These are phyloP conservation scores for Enteromius viviparus DNA, from an alignment of 2,797 vertebrate species.

Conservation along the genomic window DNA sequence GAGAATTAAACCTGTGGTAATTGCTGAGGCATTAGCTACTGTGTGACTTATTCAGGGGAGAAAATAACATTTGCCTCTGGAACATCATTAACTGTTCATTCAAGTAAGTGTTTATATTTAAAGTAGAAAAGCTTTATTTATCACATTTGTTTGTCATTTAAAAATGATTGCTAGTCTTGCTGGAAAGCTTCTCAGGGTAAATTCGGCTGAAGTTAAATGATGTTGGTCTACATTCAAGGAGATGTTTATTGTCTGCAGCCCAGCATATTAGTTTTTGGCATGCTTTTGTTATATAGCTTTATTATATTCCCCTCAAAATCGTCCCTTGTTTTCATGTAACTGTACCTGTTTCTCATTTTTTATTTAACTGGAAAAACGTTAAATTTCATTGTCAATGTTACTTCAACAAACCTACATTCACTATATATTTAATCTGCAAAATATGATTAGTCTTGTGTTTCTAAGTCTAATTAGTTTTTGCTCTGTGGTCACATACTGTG, in stretches of 20 bases:
- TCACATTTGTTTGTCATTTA: not conserved
- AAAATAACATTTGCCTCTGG: constrained; percentile 33
- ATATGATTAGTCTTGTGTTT: not conserved
- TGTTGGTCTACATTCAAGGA: not conserved
- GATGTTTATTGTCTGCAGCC: not conserved
- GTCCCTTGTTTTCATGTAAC: not conserved
- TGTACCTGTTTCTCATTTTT: not conserved
- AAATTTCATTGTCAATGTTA: not conserved
- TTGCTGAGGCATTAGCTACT: constrained; percentile 11
- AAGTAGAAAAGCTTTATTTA: not conserved
- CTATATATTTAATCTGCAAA: not conserved
- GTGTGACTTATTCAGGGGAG: constrained; percentile 31
- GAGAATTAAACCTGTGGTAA: not conserved
- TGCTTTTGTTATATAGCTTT: not conserved
- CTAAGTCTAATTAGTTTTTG: constrained; percentile 24
- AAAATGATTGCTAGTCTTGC: not conserved
- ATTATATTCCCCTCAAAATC: not conserved
- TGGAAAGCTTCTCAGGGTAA: not conserved
- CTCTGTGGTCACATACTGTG: constrained; percentile 30
- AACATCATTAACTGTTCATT: constrained; percentile 24
- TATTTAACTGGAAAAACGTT: not conserved
- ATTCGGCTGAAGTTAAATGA: not conserved
- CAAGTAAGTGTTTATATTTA: constrained; percentile 28
- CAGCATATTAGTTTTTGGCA: not conserved
- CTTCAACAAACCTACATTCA: not conserved